A percentile compares a stretch with the other conserved stretches of the same genome.
Evolutionary conservation across 2,888 invertebrate species (phyloP).

Genomic region (Hyppa rectilinea): DNA sequence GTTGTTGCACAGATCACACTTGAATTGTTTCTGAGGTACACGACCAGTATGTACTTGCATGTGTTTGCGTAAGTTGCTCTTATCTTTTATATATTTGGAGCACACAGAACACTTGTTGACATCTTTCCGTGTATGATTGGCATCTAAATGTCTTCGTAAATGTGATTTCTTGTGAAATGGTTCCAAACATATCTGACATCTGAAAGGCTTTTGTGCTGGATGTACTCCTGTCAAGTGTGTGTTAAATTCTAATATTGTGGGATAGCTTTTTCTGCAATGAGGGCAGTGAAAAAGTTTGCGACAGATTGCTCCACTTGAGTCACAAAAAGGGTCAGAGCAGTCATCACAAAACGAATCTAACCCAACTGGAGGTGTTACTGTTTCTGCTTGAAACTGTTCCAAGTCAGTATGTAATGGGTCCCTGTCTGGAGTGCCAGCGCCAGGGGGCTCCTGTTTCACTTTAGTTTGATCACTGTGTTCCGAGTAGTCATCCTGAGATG

Average conservation of each 20-base stretch:
- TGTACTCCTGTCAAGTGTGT: slow-evolving; percentile 89
- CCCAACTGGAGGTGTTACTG: slow-evolving; percentile 85
- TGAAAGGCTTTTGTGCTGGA: slow-evolving; percentile 89
- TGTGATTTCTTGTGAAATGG: slow-evolving; percentile 89
- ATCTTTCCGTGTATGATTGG: slow-evolving; percentile 88
- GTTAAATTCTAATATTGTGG: slow-evolving; percentile 89
- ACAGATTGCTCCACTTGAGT: slow-evolving; percentile 85
- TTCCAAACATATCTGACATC: slow-evolving; percentile 90
- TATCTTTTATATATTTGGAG: slow-evolving; percentile 90
- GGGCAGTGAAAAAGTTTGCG: slow-evolving; percentile 90
- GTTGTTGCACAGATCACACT: slow-evolving; percentile 90
- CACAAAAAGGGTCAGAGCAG: slow-evolving; percentile 90
- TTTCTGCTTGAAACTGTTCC: slow-evolving; percentile 81
- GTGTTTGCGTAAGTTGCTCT: slow-evolving; percentile 89
- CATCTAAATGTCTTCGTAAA: slow-evolving; percentile 88
- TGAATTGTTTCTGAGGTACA: slow-evolving; percentile 89
- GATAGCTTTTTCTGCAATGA: slow-evolving; percentile 90
- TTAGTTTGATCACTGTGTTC: slow-evolving; percentile 86
- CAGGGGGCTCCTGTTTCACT: slow-evolving; percentile 87
- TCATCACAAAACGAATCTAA: slow-evolving; percentile 89
- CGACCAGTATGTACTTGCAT: slow-evolving; percentile 90
- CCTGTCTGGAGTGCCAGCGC: slow-evolving; percentile 84
- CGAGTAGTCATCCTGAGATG: slow-evolving; percentile 86
- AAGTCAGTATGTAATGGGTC: slow-evolving; percentile 84
- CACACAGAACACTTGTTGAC: slow-evolving; percentile 90